Conservation (phyloP, 1,140 invertebrate genomes). For the Vanessa atalanta region DNA sequence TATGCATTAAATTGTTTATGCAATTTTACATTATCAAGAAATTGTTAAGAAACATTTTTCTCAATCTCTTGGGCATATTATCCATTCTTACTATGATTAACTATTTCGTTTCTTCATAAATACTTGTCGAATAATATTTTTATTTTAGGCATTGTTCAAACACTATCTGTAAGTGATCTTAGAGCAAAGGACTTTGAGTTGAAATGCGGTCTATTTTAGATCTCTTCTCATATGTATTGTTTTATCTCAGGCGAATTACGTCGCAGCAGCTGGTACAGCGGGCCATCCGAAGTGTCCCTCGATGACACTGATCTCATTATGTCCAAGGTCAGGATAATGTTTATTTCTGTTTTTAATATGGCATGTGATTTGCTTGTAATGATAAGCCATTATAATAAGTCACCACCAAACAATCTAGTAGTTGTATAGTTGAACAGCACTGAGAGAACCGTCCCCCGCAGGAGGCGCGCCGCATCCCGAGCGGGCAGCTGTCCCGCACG, state of each 20-base stretch:
- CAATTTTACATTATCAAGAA: too few relatives aligned
- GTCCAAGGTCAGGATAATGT: conserved; percentile 54
- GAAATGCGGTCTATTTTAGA: too few relatives aligned
- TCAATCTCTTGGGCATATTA: too few relatives aligned
- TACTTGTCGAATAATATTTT: too few relatives aligned
- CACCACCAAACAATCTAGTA: not conserved
- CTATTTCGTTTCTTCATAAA: too few relatives aligned
- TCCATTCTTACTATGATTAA: too few relatives aligned
- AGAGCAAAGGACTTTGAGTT: too few relatives aligned
- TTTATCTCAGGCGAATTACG: conserved; percentile 53
- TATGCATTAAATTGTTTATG: too few relatives aligned
- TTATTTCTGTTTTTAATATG: not conserved
- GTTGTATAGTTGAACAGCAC: too few relatives aligned
- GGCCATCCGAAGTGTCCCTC: conserved; percentile 65
- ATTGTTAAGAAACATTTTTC: too few relatives aligned
- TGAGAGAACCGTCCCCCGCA: conserved; percentile 20
- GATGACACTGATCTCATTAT: conserved; percentile 72
- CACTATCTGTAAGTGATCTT: too few relatives aligned
- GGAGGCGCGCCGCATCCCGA: conserved; percentile 48
- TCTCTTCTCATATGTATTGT: not conserved
- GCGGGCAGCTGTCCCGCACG: conserved; percentile 54
- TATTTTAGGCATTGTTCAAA: too few relatives aligned
- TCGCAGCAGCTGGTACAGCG: conserved; percentile 71
- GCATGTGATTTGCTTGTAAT: not conserved
- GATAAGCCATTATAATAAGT: not conserved